These are phyloP conservation scores for Calidris pygmaea DNA, from an alignment of 2,113 vertebrate genomes.

Conservation along the genomic window DNA sequence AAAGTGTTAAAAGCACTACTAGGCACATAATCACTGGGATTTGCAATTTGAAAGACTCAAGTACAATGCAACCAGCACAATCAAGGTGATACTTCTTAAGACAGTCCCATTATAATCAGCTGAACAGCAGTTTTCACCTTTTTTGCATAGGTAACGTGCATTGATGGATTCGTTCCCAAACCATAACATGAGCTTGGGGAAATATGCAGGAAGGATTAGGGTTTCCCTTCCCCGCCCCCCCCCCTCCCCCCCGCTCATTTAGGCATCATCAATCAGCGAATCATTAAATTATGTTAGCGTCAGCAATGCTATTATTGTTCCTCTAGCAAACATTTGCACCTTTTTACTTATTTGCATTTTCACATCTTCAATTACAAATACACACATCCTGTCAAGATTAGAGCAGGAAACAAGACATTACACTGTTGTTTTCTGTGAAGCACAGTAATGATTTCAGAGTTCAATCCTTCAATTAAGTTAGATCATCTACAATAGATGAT, in stretches of 20 bases:
- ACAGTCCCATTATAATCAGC: slow-evolving; percentile 66
- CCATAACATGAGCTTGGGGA: background rate
- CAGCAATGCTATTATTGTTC: background rate
- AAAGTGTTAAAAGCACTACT: slow-evolving; percentile 41
- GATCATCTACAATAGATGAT: background rate
- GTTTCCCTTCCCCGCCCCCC: background rate
- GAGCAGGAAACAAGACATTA: background rate
- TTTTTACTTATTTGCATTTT: background rate
- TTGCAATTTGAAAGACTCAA: slow-evolving; percentile 58
- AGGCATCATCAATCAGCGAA: background rate
- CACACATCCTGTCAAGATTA: background rate
- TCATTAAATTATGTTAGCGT: background rate
- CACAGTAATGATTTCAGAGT: background rate
- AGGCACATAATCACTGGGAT: slow-evolving; percentile 56
- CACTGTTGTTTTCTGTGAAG: background rate
- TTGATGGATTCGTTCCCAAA: slow-evolving; percentile 23
- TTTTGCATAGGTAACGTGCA: slow-evolving; percentile 32
- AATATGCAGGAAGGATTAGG: background rate
- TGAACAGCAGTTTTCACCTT: slow-evolving; percentile 39
- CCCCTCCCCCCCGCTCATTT: background rate
- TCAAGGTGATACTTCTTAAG: slow-evolving; percentile 51
- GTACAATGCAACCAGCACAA: slow-evolving; percentile 52
- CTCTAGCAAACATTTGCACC: background rate
- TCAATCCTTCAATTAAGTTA: background rate
- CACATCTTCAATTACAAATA: slow-evolving; percentile 7